Evolutionary conservation across 2,113 vertebrate genomes (phyloP).

Genomic region (Thalassarche chlororhynchos): DNA sequence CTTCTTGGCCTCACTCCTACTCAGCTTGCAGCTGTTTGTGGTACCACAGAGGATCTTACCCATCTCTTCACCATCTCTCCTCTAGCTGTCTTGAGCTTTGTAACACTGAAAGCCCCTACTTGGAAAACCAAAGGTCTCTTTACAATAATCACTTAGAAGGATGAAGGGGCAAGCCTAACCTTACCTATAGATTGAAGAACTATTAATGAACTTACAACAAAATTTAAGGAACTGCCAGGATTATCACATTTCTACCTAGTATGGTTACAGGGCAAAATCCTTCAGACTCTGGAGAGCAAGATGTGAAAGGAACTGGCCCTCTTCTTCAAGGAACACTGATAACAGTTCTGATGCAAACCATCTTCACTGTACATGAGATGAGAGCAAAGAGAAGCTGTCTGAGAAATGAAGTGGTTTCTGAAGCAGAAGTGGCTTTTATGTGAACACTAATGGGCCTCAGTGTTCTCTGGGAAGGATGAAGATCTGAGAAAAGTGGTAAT

Average conservation of each 20-base stretch:
- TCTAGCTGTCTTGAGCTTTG: background rate
- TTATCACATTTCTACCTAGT: background rate
- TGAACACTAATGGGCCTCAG: background rate
- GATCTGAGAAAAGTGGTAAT: background rate
- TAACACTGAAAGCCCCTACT: background rate
- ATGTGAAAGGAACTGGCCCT: background rate
- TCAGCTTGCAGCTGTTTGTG: background rate
- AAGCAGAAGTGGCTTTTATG: background rate
- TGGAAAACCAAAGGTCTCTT: background rate
- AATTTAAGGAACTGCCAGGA: background rate
- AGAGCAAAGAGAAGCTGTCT: background rate
- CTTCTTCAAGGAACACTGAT: background rate
- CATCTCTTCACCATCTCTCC: background rate
- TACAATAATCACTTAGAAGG: background rate
- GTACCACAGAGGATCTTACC: background rate
- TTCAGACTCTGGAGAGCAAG: background rate
- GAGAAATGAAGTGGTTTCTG: background rate
- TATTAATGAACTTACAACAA: background rate
- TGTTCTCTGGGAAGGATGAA: background rate
- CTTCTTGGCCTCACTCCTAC: background rate
- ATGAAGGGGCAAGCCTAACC: background rate
- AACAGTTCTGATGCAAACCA: background rate
- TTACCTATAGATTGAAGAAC: background rate
- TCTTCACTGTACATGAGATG: background rate
- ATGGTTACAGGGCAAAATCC: background rate